Conservation (phyloP, 2,113 vertebrate genomes). For the Pelodiscus sinensis region DNA sequence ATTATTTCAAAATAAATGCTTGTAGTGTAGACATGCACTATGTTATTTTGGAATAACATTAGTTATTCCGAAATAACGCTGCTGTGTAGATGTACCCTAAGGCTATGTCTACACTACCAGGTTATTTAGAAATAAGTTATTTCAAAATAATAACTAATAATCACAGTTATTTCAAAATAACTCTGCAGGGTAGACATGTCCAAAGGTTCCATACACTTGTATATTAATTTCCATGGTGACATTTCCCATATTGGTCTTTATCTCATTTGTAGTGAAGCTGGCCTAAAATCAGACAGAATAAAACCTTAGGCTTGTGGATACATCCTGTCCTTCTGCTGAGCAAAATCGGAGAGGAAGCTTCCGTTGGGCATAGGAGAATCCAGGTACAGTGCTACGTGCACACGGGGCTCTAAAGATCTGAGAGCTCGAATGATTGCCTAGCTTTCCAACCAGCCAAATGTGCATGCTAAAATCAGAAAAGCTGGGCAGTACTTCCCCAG, state of each 20-base stretch:
- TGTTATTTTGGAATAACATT: too few species aligned
- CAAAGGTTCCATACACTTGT: too few species aligned
- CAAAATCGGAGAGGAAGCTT: neutral
- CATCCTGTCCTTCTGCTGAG: neutral
- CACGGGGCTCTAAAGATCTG: neutral
- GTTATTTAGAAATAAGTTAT: too few species aligned
- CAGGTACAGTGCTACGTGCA: neutral
- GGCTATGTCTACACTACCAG: too few species aligned
- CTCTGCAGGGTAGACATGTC: too few species aligned
- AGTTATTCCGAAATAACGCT: too few species aligned
- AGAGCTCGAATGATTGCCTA: neutral
- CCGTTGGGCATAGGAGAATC: neutral
- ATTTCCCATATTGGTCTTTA: fast-evolving
- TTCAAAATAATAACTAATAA: too few species aligned
- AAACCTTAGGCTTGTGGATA: neutral
- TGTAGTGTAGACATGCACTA: too few species aligned
- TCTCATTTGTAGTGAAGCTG: neutral
- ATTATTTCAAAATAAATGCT: too few species aligned
- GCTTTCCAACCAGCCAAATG: neutral
- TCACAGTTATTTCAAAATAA: too few species aligned
- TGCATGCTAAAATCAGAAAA: neutral
- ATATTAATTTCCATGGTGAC: neutral
- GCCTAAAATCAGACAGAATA: neutral
- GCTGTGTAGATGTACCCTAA: too few species aligned
- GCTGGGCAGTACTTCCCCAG: neutral